Evolutionary conservation across 2,797 vertebrate species (phyloP), one percentile per base, ranked within the genome.

Genomic region (Cuniculus paca): DNA sequence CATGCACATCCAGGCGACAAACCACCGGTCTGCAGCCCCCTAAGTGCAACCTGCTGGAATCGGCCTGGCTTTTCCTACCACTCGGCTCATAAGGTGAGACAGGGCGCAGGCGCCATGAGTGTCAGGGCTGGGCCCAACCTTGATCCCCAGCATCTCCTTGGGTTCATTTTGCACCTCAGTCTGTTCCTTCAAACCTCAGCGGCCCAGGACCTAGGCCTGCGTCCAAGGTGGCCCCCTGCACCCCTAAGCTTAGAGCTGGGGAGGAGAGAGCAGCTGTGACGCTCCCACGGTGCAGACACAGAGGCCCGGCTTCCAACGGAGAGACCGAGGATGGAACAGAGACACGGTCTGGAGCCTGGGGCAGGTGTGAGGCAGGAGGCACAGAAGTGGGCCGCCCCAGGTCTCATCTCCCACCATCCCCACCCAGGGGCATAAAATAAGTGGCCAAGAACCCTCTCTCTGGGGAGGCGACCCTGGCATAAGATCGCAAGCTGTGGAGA

Each of bases 381-480:
- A n/a, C 19, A 5, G 42, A 13, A 6, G 16, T 0, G 1, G 22
- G 34, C 10, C 8, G 0, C 4, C 13, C 16, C 31, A 0, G 2
- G 12, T 12, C 70, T 34, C 3, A 22, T 61, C 45, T 36, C 68
- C 17, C 8, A 45, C 20, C 10, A 1, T 39, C 16, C 48, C 70
- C 6, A n/a, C 28, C 24, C n/a, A 31, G 58, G 50, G 72, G 31
- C 50, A 75, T 20, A 13, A 39, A 28, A 14, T 0, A 4, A 83
- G 24, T 0, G 6, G 4, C 24, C 31, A 12, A 34, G 42, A 45
- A 6, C 1, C 5, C 36, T 4, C 48, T 4, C 13, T 20, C 24
- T 36, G 60, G 74, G 65, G 24, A 79, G 48, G 78, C 24, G 34
- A 39, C 78, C 48, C 12, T 24, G 26, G 22, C 83, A 31, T 42